Conservation (phyloP, 2,113 vertebrate species). For the Gobius niger region DNA sequence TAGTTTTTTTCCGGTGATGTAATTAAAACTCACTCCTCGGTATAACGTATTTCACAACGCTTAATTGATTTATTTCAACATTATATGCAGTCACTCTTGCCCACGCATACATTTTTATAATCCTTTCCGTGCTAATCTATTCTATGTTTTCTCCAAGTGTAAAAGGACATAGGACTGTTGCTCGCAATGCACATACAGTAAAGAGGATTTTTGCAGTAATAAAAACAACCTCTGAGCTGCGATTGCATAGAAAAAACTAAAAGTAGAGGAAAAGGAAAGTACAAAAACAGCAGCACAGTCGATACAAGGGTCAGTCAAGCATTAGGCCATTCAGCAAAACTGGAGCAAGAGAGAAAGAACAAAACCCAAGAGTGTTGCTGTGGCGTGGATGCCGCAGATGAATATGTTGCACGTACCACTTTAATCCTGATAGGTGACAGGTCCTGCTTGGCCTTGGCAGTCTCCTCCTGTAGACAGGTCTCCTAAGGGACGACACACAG, state of each 20-base stretch:
- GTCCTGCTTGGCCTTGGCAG: slow-evolving; percentile 68
- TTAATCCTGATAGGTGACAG: slow-evolving; percentile 78
- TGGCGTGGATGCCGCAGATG: slow-evolving; percentile 4
- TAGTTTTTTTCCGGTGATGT: slow-evolving; percentile 2
- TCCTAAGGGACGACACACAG: slow-evolving; percentile 58
- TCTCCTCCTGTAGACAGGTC: slow-evolving; percentile 74
- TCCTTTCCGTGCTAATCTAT: slow-evolving; percentile 12
- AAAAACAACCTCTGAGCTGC: slow-evolving; percentile 4
- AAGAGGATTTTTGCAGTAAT: slow-evolving; percentile 1
- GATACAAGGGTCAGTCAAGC: slow-evolving; percentile 26
- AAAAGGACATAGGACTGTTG: slow-evolving; percentile 17
- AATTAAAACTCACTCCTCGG: background rate
- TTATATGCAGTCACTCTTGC: background rate
- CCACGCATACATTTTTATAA: slow-evolving; percentile 7
- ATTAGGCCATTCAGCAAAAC: slow-evolving; percentile 26
- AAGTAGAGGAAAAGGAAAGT: slow-evolving; percentile 10
- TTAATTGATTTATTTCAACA: slow-evolving; percentile 14
- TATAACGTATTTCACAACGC: slow-evolving; percentile 7
- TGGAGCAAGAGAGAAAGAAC: slow-evolving; percentile 10
- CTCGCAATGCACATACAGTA: slow-evolving; percentile 19
- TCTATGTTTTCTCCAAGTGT: slow-evolving; percentile 2
- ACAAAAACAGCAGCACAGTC: slow-evolving; percentile 35
- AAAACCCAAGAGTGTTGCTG: background rate
- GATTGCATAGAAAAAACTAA: slow-evolving; percentile 5
- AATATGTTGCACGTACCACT: slow-evolving; percentile 64